Conservation (phyloP, 2,888 invertebrate genomes). For the Leucoptera coffeella region DNA sequence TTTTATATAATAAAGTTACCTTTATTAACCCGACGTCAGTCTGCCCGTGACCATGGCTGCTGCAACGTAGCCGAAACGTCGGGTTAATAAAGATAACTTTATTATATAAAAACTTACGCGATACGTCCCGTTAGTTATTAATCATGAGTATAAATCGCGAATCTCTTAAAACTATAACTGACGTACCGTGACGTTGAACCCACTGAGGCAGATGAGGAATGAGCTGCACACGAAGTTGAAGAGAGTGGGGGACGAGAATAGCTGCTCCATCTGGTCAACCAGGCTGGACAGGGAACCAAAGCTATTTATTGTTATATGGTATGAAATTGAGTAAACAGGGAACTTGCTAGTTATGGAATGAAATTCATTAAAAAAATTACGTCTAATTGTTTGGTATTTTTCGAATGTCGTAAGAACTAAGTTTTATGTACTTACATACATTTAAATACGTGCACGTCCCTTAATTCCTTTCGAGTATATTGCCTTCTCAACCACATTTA, state of each 20-base stretch:
- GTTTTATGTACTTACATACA: too few relatives aligned
- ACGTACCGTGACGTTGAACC: constrained; percentile 26
- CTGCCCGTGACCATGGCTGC: constrained; percentile 17
- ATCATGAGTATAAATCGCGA: not conserved
- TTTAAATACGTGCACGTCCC: too few relatives aligned
- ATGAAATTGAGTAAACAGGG: too few relatives aligned
- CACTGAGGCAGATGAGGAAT: constrained; percentile 25
- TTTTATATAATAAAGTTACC: too few relatives aligned
- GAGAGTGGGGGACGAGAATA: constrained; percentile 21
- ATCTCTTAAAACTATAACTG: constrained; percentile 1
- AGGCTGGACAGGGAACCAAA: too few relatives aligned
- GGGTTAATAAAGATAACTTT: constrained; percentile 5
- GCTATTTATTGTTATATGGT: too few relatives aligned
- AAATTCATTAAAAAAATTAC: too few relatives aligned
- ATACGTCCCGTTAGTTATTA: not conserved
- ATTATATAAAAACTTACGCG: not conserved
- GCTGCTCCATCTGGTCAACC: constrained; percentile 17
- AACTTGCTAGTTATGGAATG: not conserved
- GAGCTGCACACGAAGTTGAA: constrained; percentile 25
- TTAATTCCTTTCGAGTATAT: too few relatives aligned
- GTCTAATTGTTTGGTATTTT: not conserved
- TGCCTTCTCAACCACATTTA: too few relatives aligned
- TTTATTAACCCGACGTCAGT: not conserved
- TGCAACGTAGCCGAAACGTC: constrained; percentile 13
- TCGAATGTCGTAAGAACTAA: not conserved